Percentiles rank a stretch among this genome's conserved stretches.
These are phyloP conservation scores for Etia nguti DNA, from an alignment of 2,113 vertebrate species.

Conservation along the genomic window DNA sequence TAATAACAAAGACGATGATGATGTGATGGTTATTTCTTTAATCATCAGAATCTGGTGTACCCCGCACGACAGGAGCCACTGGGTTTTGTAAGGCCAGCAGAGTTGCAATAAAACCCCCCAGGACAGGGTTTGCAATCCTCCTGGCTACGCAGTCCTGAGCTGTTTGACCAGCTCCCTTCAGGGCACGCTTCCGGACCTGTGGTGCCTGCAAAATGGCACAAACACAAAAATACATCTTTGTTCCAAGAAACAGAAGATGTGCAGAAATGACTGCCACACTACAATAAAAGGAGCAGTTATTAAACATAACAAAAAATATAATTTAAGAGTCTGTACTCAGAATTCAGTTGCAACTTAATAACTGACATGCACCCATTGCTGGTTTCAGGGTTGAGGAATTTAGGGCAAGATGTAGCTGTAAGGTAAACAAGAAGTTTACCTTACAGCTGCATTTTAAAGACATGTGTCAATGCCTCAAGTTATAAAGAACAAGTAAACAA, in stretches of 20 bases:
- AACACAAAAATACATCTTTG: background rate
- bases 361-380: background rate
- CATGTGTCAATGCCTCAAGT: background rate
- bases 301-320: background rate
- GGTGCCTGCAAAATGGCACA: slow-evolving; percentile 68
- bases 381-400: background rate
- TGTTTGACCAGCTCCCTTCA: slow-evolving; percentile 77
- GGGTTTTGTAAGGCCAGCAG: slow-evolving; percentile 61
- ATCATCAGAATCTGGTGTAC: slow-evolving; percentile 54
- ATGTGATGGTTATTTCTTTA: background rate
- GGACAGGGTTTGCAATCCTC: slow-evolving; percentile 74
- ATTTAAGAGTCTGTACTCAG: background rate
- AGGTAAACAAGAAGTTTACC: background rate
- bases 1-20: background rate
- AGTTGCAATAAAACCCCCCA: slow-evolving; percentile 74
- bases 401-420: background rate
- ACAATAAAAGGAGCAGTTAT: background rate
- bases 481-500: background rate
- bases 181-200: slow-evolving; percentile 72
- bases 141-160: slow-evolving; percentile 61
- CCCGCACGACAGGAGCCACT: slow-evolving; percentile 75
- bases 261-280: background rate
- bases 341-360: background rate
- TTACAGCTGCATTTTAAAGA: background rate
- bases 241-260: background rate